phyloP scores from a whole-genome alignment of 2,888 invertebrate species.

The Sarcophaga caerulescens region DNA sequence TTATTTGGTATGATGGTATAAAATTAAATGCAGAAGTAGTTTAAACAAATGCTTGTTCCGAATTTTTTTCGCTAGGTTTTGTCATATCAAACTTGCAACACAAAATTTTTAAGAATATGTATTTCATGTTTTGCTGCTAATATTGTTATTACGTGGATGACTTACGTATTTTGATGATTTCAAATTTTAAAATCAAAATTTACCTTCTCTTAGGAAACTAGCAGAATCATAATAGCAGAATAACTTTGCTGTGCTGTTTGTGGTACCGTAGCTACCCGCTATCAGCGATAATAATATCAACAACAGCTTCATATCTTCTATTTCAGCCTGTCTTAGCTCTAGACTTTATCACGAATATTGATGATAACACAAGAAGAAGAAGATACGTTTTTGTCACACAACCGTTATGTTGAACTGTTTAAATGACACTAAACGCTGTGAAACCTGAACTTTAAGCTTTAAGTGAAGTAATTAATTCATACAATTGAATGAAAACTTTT shows the following conservation, averaged over 20 bases:
- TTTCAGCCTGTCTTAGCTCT: background rate
- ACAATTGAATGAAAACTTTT: background rate
- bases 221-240: constrained; percentile 79
- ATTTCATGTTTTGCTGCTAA: too few relatives aligned
- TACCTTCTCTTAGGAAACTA: constrained; percentile 79
- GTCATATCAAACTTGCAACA: too few relatives aligned
- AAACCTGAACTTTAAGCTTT: constrained; percentile 44
- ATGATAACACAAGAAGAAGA: background rate
- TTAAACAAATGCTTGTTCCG: too few relatives aligned
- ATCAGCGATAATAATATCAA: constrained; percentile 71
- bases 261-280: constrained; percentile 70
- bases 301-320: constrained; percentile 59
- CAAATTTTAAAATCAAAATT: constrained; percentile 34
- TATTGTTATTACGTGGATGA: too few relatives aligned
- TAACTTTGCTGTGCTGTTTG: constrained; percentile 73
- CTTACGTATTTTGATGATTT: too few relatives aligned
- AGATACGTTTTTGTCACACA: constrained; percentile 32
- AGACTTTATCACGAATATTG: background rate
- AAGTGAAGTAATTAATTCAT: constrained; percentile 34
- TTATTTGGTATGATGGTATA: too few relatives aligned
- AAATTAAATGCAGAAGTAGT: too few relatives aligned
- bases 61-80: too few relatives aligned
- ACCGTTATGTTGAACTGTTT: constrained; percentile 56
- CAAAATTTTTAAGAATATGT: too few relatives aligned
- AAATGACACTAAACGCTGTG: constrained; percentile 73